Base-by-base conservation (phyloP, 2,888 invertebrate species). In the Melipona beecheii region DNA sequence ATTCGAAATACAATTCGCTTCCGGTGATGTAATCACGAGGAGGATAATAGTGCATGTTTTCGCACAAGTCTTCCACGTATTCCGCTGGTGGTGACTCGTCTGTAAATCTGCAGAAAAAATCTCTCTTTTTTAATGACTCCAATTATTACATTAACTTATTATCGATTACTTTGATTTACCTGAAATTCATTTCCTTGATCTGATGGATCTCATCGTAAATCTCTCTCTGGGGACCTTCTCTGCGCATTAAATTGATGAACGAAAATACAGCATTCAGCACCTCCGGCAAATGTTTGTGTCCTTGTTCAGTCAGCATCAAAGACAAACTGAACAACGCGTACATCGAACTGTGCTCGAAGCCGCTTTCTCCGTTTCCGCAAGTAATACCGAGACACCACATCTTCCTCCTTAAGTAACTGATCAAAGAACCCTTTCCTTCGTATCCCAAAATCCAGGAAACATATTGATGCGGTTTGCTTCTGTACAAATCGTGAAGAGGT, bases 401-500 rank as follows among this genome's bases (percentile, higher is more conserved):
- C 92, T 96, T 97, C 91, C 96, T 96, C 79, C 97, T 96, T 36
- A 98, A 95, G 92, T 97, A 97, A 0, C 97, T 97, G 3, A 97
- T 96, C n/a, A 98, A 94, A 88, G 98, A 98, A 78, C 98, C 98
- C 91, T 96, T 96, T 1, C 98, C 98, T 94, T 99, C 98, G 93
- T 98, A 97, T 0, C 97, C 98, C 6, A 98, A 94, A n/a, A 98
- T 94, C 88, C 91, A 91, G 0, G 97, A 96, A 6, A 98, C 94
- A 91, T 97, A 97, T 87, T 97, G 96, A 84, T 97, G 96, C 0
- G 98, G 97, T 93, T 98, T 98, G 27, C 95, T 96, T 93, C 96
- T 96, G 93, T 98, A 98, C 83, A 97, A 95, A 82, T 96, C 94
- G 49, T 95, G 95, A 52, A 96, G 90, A 13, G 96, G 95, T 13